Conservation (phyloP, 2,113 vertebrate genomes). For the Atrichornis clamosus region DNA sequence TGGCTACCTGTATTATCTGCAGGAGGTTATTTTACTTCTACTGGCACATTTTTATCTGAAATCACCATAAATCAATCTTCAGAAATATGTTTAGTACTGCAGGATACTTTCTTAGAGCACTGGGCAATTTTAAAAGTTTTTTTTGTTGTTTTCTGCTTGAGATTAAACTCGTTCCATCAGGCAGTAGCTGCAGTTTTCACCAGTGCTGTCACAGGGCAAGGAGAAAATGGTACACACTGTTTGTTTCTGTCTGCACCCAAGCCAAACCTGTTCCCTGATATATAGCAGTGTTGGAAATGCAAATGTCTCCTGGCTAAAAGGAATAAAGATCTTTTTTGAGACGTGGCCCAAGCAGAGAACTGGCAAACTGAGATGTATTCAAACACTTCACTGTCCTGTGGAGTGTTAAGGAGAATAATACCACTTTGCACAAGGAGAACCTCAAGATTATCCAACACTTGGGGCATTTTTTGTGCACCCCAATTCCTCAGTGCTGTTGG, state of each 20-base stretch:
- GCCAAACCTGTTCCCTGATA: constrained; percentile 11
- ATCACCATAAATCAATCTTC: neutral
- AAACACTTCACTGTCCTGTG: neutral
- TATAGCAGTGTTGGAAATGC: neutral
- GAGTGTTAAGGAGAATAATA: neutral
- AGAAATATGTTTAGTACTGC: neutral
- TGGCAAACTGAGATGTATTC: neutral
- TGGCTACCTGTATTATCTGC: constrained; percentile 64
- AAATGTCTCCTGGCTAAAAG: neutral
- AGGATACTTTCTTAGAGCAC: neutral
- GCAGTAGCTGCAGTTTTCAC: neutral
- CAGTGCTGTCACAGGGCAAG: neutral
- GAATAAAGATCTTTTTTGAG: neutral
- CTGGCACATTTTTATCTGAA: neutral
- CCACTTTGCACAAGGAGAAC: neutral
- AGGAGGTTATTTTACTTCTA: neutral
- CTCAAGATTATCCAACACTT: neutral
- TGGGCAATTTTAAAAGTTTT: neutral
- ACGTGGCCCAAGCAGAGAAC: neutral
- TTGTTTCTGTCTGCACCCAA: neutral
- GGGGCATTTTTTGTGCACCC: neutral
- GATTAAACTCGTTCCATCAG: neutral
- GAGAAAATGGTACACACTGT: neutral
- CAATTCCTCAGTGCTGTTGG: neutral
- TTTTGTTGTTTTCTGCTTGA: neutral